phyloP scores from a whole-genome alignment of 1,140 invertebrate genomes.

The Drosophila sucinea region DNA sequence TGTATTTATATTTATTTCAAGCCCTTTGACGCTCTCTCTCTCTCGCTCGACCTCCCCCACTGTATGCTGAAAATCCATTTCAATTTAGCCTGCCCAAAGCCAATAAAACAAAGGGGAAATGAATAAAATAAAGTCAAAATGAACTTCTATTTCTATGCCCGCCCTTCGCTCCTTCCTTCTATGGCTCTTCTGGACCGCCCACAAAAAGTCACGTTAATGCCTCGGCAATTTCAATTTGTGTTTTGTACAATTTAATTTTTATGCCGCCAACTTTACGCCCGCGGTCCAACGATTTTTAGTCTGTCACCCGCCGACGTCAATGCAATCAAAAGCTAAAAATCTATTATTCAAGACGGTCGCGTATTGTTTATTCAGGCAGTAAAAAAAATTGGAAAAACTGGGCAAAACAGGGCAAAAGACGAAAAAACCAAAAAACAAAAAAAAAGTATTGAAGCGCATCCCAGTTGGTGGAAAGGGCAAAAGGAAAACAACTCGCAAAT shows the following conservation, averaged over 20 bases:
- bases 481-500: slow-evolving; percentile 29
- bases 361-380: slow-evolving; percentile 65
- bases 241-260: slow-evolving; percentile 66
- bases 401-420: slow-evolving; percentile 14
- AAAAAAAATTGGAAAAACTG: slow-evolving; percentile 25
- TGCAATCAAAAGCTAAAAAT: slow-evolving; percentile 75
- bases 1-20: not conserved
- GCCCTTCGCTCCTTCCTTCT: no score
- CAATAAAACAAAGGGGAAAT: slow-evolving; percentile 43
- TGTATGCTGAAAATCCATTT: slow-evolving; percentile 16
- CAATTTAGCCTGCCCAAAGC: slow-evolving; percentile 29
- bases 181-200: slow-evolving; percentile 10
- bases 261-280: slow-evolving; percentile 28
- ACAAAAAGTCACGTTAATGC: slow-evolving; percentile 60
- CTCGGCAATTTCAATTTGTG: slow-evolving; percentile 61
- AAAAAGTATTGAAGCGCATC: slow-evolving; percentile 47
- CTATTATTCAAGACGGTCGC: slow-evolving; percentile 68
- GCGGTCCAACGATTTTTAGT: slow-evolving; percentile 27
- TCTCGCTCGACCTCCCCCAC: not conserved
- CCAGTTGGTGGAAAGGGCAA: slow-evolving; percentile 18
- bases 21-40: not conserved
- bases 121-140: slow-evolving; percentile 33
- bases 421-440: slow-evolving; percentile 13
- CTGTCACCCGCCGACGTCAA: slow-evolving; percentile 38
- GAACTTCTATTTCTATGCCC: slow-evolving; percentile 2